phyloP scores from a whole-genome alignment of 2,113 vertebrate species.

The Athene cunicularia region DNA sequence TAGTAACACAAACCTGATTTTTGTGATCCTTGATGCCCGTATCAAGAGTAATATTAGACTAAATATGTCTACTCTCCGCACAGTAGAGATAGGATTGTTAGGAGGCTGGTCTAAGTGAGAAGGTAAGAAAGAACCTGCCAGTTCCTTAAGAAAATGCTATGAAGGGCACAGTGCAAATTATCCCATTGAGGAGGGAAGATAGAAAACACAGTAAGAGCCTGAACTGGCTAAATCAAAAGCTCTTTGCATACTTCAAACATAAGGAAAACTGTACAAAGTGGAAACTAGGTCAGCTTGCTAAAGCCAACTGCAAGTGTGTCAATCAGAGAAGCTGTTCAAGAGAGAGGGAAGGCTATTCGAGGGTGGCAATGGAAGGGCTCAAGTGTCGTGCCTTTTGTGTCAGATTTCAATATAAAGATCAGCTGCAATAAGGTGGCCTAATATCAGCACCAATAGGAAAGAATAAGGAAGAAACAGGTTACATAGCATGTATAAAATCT shows the following conservation, averaged over 20 bases:
- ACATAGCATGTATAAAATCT: background rate
- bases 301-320: background rate
- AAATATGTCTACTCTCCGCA: background rate
- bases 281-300: slow-evolving; percentile 25
- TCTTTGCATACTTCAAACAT: background rate
- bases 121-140: background rate
- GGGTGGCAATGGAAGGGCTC: background rate
- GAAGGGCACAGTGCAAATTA: background rate
- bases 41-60: background rate
- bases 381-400: background rate
- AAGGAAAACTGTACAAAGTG: background rate
- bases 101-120: background rate
- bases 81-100: background rate
- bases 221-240: background rate
- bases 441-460: background rate
- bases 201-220: background rate
- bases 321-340: background rate
- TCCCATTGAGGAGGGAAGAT: background rate
- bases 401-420: background rate
- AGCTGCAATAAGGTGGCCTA: background rate
- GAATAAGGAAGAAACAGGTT: background rate
- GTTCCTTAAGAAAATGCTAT: background rate
- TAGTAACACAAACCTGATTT: background rate
- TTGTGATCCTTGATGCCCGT: background rate
- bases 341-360: background rate